Evolutionary conservation across 2,888 invertebrate genomes (phyloP), one percentile per base, ranked within the genome.

Genomic region (Ditylenchus weischeri): DNA sequence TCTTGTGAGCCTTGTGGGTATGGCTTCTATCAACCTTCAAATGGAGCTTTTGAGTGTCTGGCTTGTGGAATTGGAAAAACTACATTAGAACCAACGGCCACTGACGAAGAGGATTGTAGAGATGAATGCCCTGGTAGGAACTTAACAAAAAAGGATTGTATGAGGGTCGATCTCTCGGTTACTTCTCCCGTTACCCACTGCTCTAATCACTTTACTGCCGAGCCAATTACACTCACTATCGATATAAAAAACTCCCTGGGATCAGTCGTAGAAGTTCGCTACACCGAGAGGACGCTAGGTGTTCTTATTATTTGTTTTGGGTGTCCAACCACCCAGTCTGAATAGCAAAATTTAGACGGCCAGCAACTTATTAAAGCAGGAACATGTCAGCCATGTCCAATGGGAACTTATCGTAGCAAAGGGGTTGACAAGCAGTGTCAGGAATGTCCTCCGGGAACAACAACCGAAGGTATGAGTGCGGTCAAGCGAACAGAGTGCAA

Each of bases 361-460:
- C 82, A 84, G 63, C 84, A 86, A 62, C 71, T 83, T 69, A 79
- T 85, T 7, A 78, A 89, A 63, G 90, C 92, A 79, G 94, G 94
- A 3, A 90, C 90, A 61, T 94, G 93, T 83, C 92, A 93, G 82
- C 89, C 91, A 4, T 95, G 95, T 82, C 92, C 92, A 0, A 86
- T 90, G 61, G 94, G 92, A 61, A 90, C 90, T 0, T 92, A 89
- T 85, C 88, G 94, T 47, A 88, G 90, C 0, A 90, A 90, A 83
- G 92, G 93, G 1, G 88, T 91, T 0, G 91, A 93, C 76, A 90
- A 92, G 0, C 89, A 91, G 0, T 96, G 96, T 81, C 88, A 90
- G 10, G 86, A 88, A 11, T 95, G 94, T 84, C 93, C 94, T 0
- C 85, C 90, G 10, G 93, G 92, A 49, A 89, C 91, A 73, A 95